Evolutionary conservation across 1,140 invertebrate species (phyloP), one percentile per base, ranked within the genome.

Genomic region (Sitophilus oryzae): DNA sequence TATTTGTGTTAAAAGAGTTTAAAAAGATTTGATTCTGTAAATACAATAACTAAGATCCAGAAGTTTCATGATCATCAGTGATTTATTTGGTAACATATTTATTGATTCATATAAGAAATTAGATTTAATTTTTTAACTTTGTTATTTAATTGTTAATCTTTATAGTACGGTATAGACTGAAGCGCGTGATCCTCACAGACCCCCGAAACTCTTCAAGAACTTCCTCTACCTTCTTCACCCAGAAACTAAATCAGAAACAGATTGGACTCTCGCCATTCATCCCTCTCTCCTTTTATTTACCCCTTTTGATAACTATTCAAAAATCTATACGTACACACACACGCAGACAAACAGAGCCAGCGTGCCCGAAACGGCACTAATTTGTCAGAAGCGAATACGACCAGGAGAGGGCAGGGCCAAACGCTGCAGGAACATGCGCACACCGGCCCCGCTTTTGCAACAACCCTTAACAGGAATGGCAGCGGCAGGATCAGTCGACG

Each of bases 331-430:
- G 59, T 66, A 8, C 8, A 34, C 8, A 34, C 30, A 34, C 30
- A 34, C 8, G 8, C 8, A 34, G 8, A 34, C 8, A 8, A 34
- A 34, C 30, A 34, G n/a, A 34, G 8, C n/a, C 8, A 34, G 8
- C 8, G n/a, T 6, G 14, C 6, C 37, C 37, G 14, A 18, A 69
- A 71, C 57, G 62, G 65, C 64, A 68, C 66, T 71, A 71, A 71
- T 71, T 71, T 66, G 69, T 66, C 56, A 55, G 57, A 64, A 53
- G 64, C 67, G 69, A 67, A 70, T 69, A 63, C 67, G 65, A 61
- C 64, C 52, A 52, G n/a, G 59, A 54, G 62, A 62, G 64, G 65
- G 55, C 61, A 64, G 64, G 65, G 69, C 62, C 51, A 19, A 14
- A 14, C 60, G 53, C 55, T 6, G 25, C 11, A 5, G 62, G 63